Conservation (phyloP, 2,797 vertebrate genomes). For the Ataeniobius toweri region DNA sequence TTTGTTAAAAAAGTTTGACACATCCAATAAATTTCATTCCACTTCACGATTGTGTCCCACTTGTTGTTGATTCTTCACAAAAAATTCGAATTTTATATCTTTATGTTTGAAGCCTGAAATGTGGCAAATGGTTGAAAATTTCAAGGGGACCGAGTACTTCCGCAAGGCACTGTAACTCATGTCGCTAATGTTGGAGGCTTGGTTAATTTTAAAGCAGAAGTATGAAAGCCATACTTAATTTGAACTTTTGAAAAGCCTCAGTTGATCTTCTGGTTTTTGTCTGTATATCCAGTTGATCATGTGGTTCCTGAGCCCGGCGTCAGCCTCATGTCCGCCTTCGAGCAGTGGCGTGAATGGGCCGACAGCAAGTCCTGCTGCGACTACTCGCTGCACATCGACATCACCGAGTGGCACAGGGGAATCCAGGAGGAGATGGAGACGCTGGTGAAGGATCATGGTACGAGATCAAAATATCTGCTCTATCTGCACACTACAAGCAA, state of each 20-base stretch:
- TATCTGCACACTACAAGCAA: too few species aligned
- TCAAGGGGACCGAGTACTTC: too few species aligned
- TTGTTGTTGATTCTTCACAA: too few species aligned
- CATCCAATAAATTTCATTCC: too few species aligned
- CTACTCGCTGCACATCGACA: slow-evolving; percentile 95
- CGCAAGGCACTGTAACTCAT: neutral
- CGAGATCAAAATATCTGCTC: neutral
- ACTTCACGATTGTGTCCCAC: too few species aligned
- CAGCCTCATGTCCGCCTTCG: slow-evolving; percentile 90
- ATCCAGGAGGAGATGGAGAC: slow-evolving; percentile 97
- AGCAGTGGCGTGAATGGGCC: slow-evolving; percentile 97
- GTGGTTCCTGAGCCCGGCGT: slow-evolving; percentile 91
- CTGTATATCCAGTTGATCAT: slow-evolving; percentile 86
- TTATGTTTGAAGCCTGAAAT: too few species aligned
- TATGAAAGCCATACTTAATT: neutral
- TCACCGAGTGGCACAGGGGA: slow-evolving; percentile 96
- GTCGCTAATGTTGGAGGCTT: slow-evolving; percentile 1
- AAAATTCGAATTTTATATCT: too few species aligned
- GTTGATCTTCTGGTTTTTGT: neutral
- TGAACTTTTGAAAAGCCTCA: neutral
- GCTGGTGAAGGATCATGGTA: slow-evolving; percentile 96
- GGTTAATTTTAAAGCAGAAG: neutral
- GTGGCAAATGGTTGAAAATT: too few species aligned
- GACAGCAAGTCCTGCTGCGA: slow-evolving; percentile 97
- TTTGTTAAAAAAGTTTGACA: too few species aligned